Evolutionary conservation across 2,797 vertebrate genomes (phyloP), one percentile per base, ranked within the genome.

Genomic region (Lerista edwardsae): DNA sequence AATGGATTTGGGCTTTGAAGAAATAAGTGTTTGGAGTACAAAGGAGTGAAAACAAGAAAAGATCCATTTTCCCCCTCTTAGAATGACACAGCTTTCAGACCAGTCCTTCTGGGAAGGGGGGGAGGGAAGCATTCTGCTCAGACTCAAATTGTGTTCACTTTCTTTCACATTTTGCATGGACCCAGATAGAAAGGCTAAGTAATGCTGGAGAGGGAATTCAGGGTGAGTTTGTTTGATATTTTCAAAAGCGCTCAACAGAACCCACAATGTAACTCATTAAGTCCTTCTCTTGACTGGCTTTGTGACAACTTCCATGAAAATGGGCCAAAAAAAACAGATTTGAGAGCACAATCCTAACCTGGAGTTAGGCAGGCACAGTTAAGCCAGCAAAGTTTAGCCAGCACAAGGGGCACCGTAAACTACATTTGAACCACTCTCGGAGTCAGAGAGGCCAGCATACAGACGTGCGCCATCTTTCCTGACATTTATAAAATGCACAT

Each of bases 291-390:
- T 1, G 0, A 0, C 4, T 86, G 27, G 36, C 61, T 93, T 92
- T 88, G 62, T 86, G 92, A 92, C 73, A 61, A 57, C 31, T 79
- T 82, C 88, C 82, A 82, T 91, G 92, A 88, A 90, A 93, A 90
- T 81, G 19, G 36, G 5, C 55, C 51, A 21, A 72, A 57, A 17
- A 34, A 2, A 51, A 2, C 0, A 2, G 25, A 15, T 23, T 59
- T n/a, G n/a, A n/a, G n/a, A n/a, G n/a, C n/a, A n/a, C n/a, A n/a
- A n/a, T n/a, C n/a, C n/a, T n/a, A n/a, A n/a, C n/a, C n/a, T n/a
- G n/a, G n/a, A n/a, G n/a, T n/a, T n/a, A n/a, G n/a, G n/a, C n/a
- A n/a, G n/a, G n/a, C n/a, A n/a, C n/a, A n/a, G n/a, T n/a, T n/a
- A n/a, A n/a, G n/a, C n/a, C n/a, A n/a, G n/a, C n/a, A n/a, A n/a